Conservation (phyloP, 2,797 vertebrate genomes). For the Sebastolobus altivelis region DNA sequence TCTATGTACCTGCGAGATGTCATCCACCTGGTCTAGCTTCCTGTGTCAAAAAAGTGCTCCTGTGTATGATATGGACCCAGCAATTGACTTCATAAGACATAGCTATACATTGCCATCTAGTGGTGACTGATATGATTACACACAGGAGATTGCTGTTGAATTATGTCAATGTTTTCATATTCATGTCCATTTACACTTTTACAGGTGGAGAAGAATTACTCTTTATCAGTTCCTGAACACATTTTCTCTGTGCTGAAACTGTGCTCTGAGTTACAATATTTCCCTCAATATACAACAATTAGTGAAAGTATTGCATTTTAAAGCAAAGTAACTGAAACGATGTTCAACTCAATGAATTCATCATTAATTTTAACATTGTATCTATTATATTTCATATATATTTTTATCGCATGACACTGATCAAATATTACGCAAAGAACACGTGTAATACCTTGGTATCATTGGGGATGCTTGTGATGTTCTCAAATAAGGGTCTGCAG, state of each 20-base stretch:
- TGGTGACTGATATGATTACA: constrained; percentile 21
- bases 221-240: background rate
- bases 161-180: background rate
- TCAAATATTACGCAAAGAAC: background rate
- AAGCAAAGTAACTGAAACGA: background rate
- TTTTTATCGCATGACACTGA: background rate
- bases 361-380: background rate
- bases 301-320: background rate
- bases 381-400: background rate
- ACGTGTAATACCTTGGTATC: background rate
- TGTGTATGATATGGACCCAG: background rate
- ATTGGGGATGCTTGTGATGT: background rate
- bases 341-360: background rate
- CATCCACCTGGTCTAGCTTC: background rate
- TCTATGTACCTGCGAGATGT: background rate
- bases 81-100: background rate
- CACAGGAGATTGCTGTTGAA: background rate
- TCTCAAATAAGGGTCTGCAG: background rate
- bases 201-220: background rate
- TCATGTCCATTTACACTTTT: background rate
- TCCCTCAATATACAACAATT: background rate
- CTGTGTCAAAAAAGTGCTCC: background rate
- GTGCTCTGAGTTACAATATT: background rate
- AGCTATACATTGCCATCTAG: constrained; percentile 54
- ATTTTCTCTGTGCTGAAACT: background rate